These are phyloP conservation scores for Centrocercus urophasianus DNA, from an alignment of 2,113 vertebrate genomes.

Conservation along the genomic window DNA sequence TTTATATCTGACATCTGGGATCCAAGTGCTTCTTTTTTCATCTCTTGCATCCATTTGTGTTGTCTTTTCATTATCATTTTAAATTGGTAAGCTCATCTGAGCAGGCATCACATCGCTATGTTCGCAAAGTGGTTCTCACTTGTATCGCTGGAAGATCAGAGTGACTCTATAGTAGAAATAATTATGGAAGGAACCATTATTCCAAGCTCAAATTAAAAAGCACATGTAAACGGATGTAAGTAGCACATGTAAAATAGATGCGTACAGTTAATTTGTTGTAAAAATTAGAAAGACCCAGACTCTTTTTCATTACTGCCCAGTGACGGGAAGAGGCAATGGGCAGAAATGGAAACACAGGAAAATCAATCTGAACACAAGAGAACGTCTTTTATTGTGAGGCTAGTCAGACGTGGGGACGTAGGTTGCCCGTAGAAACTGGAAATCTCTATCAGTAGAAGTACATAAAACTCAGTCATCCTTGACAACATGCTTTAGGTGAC, in stretches of 20 bases:
- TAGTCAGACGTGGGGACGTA: background rate
- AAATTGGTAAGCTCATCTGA: background rate
- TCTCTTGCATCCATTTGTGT: background rate
- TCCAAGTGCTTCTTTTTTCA: background rate
- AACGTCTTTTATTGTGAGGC: background rate
- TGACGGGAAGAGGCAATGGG: background rate
- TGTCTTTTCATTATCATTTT: constrained; percentile 4
- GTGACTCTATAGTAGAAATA: background rate
- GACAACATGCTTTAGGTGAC: background rate
- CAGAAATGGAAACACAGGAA: background rate
- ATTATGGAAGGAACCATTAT: background rate
- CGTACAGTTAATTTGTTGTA: background rate
- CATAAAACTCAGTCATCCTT: background rate
- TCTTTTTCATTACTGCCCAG: background rate
- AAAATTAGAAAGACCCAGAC: background rate
- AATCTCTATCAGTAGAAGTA: background rate
- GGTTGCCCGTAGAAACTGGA: background rate
- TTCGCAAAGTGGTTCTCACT: background rate
- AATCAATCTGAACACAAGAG: background rate
- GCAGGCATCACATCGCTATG: background rate
- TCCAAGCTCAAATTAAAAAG: background rate
- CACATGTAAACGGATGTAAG: background rate
- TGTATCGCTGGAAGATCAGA: background rate
- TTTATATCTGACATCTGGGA: background rate
- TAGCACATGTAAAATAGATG: background rate